phyloP scores from a whole-genome alignment of 2,113 vertebrate genomes.

The Acanthisitta chloris region DNA sequence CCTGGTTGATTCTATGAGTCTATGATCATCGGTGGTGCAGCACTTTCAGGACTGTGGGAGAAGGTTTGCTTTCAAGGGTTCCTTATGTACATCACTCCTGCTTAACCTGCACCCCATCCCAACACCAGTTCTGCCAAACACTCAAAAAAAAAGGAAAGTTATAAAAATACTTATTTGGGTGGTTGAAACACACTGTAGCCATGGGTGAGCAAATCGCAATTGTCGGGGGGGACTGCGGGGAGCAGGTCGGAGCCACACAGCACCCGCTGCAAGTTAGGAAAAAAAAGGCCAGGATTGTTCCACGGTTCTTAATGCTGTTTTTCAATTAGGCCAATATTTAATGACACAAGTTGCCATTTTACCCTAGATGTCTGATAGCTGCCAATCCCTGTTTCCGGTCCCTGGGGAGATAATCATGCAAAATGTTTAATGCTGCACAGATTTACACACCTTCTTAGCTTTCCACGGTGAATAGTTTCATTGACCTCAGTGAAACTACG shows the following conservation, averaged over 20 bases:
- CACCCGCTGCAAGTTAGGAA: neutral
- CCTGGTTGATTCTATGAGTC: no score
- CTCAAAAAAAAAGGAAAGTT: neutral
- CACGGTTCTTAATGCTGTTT: neutral
- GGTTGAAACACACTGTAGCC: neutral
- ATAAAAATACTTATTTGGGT: neutral
- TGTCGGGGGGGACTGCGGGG: neutral
- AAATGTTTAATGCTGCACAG: neutral
- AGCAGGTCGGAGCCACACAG: neutral
- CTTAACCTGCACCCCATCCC: no score
- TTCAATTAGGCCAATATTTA: neutral
- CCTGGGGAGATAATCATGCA: neutral
- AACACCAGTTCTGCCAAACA: neutral
- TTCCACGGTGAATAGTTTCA: neutral
- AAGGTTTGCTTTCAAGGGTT: neutral
- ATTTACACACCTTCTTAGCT: neutral
- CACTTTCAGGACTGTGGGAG: neutral
- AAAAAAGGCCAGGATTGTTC: neutral
- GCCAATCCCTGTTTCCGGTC: neutral
- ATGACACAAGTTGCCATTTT: neutral
- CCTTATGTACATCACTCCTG: fast-evolving
- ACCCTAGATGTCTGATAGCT: neutral
- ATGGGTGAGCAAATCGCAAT: neutral
- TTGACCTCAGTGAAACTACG: neutral
- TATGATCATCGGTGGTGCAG: neutral